Conservation (phyloP, 2,888 invertebrate genomes). For the Drosophila neotestacea region DNA sequence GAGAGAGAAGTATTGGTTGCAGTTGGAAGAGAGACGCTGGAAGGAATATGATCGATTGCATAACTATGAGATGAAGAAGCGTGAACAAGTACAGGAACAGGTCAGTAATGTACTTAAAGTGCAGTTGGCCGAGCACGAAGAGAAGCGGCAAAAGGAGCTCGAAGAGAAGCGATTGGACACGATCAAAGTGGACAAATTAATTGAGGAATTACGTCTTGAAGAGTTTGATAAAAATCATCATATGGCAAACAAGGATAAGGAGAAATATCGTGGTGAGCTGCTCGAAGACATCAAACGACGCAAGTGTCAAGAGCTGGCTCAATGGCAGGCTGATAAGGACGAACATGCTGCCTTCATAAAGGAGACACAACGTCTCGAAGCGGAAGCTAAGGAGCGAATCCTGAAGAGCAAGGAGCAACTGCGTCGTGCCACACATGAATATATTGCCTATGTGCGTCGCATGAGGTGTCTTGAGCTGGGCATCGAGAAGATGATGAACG, state of each 20-base stretch:
- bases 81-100: slow-evolving; percentile 56
- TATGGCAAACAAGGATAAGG: slow-evolving; percentile 10
- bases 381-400: slow-evolving; percentile 54
- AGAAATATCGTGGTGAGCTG: slow-evolving; percentile 70
- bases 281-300: slow-evolving; percentile 63
- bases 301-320: slow-evolving; percentile 35
- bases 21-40: slow-evolving; percentile 66
- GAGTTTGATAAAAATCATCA: slow-evolving; percentile 59
- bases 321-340: slow-evolving; percentile 53
- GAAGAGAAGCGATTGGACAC: slow-evolving; percentile 63
- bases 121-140: slow-evolving; percentile 62
- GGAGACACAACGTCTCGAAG: slow-evolving; percentile 70
- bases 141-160: slow-evolving; percentile 44
- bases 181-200: slow-evolving; percentile 46
- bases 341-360: slow-evolving; percentile 70
- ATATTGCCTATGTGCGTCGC: slow-evolving; percentile 72
- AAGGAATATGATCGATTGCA: slow-evolving; percentile 60
- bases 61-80: slow-evolving; percentile 57
- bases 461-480: slow-evolving; percentile 72
- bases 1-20: slow-evolving; percentile 72
- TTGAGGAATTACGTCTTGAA: slow-evolving; percentile 67
- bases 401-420: slow-evolving; percentile 56
- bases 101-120: slow-evolving; percentile 52
- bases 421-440: slow-evolving; percentile 71
- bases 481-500: slow-evolving; percentile 65